phyloP scores from a whole-genome alignment of 2,113 vertebrate genomes.

The Zosterops hypoxanthus region DNA sequence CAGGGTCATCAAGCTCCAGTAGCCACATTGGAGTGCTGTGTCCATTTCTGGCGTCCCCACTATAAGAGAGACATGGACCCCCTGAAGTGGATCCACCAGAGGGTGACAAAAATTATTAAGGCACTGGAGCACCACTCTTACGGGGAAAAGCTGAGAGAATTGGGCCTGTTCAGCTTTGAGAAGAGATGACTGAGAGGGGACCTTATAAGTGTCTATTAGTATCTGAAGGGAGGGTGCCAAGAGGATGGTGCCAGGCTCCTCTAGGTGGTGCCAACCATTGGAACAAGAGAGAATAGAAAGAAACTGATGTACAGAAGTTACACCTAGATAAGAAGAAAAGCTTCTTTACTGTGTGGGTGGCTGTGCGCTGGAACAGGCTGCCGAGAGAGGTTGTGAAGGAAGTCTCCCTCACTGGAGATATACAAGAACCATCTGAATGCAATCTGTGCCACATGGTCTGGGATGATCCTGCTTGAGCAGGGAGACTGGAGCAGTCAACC shows the following conservation, averaged over 20 bases:
- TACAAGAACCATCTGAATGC: not conserved
- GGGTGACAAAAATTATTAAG: not conserved
- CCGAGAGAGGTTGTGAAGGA: accelerated
- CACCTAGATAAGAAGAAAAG: not conserved
- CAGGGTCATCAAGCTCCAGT: not conserved
- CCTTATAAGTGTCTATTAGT: accelerated
- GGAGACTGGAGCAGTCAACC: accelerated
- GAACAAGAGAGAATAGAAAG: not conserved
- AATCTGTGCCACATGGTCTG: not conserved
- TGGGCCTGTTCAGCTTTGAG: not conserved
- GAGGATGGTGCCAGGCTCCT: no score
- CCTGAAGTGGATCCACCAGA: accelerated
- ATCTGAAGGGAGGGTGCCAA: not conserved
- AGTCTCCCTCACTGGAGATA: not conserved
- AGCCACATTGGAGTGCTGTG: not conserved
- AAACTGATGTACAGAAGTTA: not conserved
- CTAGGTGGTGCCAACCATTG: accelerated
- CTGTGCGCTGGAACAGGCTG: not conserved
- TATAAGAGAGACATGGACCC: accelerated
- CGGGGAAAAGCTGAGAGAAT: not conserved
- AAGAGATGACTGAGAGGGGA: not conserved
- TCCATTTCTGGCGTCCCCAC: not conserved
- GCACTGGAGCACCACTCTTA: not conserved
- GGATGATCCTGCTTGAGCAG: not conserved
- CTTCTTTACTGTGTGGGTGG: not conserved